Base-by-base conservation (phyloP, 2,797 vertebrate genomes). In the Arremon aurantiirostris region DNA sequence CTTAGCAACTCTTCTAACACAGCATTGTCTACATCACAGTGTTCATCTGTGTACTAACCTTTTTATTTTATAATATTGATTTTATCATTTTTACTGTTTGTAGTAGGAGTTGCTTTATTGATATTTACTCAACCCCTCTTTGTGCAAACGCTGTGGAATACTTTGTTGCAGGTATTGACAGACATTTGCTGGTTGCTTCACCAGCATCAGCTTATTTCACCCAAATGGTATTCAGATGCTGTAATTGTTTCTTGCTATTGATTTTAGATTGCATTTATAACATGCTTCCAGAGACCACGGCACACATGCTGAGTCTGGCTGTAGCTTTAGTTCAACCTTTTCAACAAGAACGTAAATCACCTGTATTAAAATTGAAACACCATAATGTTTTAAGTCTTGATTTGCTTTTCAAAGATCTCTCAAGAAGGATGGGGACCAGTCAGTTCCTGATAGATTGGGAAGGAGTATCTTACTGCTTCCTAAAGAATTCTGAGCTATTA, bases 41-140 rank as follows among this genome's bases (percentile, higher is more conserved):
- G 95, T 96, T 98, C 97, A 96, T 97, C 96, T 93, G n/a, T 90
- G 94, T 94, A 90, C 97, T 97, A 98, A 97, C 96, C 97, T 98
- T 98, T 97, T 97, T 98, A 96, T 97, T 97, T 98, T 96, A 97
- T 92, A 86, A 90, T 97, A 98, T 98, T 96, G 98, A 98, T 98
- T 98, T 98, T 97, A 97, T 97, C 95, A 98, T 98, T 97, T 97
- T 98, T 96, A 94, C 96, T 97, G 97, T 97, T 97, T 97, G 97
- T 96, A 94, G 20, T 95, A 70, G 92, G 94, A 97, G 97, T 96
- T 97, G 93, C 95, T 92, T 42, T 96, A 97, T 98, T 95, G 98
- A 97, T 97, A 96, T 97, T 97, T 97, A 96, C 97, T 97, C 97
- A 97, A 94, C 94, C 83, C 92, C 94, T 96, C 96, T 97, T 97